These are phyloP conservation scores for Stegodyphus dumicola DNA, from an alignment of 1,140 invertebrate genomes.

Conservation along the genomic window DNA sequence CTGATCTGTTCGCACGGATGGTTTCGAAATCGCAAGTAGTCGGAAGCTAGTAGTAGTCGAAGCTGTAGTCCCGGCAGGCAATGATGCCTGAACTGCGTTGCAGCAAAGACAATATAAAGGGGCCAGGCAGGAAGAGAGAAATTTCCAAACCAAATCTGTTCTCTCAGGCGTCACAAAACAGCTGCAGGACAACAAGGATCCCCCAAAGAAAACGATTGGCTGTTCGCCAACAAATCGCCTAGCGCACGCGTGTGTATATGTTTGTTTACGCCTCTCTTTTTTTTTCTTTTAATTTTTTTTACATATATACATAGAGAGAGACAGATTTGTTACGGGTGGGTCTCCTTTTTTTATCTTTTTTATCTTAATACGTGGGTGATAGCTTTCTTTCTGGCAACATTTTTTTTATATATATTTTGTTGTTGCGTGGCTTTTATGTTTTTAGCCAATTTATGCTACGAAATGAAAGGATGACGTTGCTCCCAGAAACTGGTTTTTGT, in stretches of 20 bases:
- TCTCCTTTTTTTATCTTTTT: constrained; percentile 18
- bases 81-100: constrained; percentile 45
- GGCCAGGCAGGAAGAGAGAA: constrained; percentile 3
- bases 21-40: background rate
- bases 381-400: background rate
- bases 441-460: constrained; percentile 52
- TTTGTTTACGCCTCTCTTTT: constrained; percentile 31
- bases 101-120: constrained; percentile 54
- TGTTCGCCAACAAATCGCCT: constrained; percentile 52
- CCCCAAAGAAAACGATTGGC: constrained; percentile 51
- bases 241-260: constrained; percentile 10
- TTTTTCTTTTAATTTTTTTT: constrained; percentile 17
- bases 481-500: background rate
- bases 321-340: background rate
- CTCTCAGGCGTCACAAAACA: constrained; percentile 57
- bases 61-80: constrained; percentile 16
- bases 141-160: constrained; percentile 53
- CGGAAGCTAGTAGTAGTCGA: background rate
- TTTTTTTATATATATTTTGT: background rate
- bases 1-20: constrained; percentile 26
- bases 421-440: constrained; percentile 42
- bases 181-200: constrained; percentile 43
- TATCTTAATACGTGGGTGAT: constrained; percentile 45
- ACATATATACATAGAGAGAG: background rate
- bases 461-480: constrained; percentile 36